A percentile compares a stretch with the other conserved stretches of the same genome.
Evolutionary conservation across 1,140 invertebrate genomes (phyloP).

Genomic region (Drosophila arawakana): DNA sequence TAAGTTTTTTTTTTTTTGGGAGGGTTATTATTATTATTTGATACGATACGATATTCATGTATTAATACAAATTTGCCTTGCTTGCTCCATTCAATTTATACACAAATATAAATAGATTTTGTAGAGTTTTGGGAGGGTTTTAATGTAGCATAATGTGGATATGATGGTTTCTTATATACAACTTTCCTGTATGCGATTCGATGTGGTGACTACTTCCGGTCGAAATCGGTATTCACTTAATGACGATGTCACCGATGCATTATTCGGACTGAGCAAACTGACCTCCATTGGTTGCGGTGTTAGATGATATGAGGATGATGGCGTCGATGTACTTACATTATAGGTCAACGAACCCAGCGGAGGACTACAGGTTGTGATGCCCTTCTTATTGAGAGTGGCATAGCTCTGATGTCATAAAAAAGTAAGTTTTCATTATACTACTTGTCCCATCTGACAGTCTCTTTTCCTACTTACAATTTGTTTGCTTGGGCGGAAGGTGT

Average conservation of each 20-base stretch:
- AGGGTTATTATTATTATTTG: conserved; percentile 57
- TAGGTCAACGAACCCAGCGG: conserved; percentile 68
- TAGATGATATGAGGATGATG: conserved; percentile 81
- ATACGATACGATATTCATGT: conserved; percentile 72
- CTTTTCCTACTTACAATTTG: conserved; percentile 80
- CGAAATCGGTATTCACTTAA: conserved; percentile 87
- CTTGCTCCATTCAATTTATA: conserved; percentile 17
- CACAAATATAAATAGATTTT: conserved; percentile 18
- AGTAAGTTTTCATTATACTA: background rate
- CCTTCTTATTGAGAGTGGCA: conserved; percentile 84
- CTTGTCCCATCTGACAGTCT: background rate
- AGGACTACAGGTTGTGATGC: conserved; percentile 83
- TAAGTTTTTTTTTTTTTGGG: conserved; percentile 59
- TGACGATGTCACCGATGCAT: conserved; percentile 86
- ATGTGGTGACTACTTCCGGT: conserved; percentile 92
- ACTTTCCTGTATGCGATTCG: conserved; percentile 93
- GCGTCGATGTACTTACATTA: conserved; percentile 74
- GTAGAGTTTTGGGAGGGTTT: background rate
- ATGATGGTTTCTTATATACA: conserved; percentile 89
- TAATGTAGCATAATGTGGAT: conserved; percentile 18
- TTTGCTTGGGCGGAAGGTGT: conserved; percentile 84
- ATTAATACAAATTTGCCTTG: conserved; percentile 60
- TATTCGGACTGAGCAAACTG: conserved; percentile 83
- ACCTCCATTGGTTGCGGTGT: conserved; percentile 84
- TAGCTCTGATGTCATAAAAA: conserved; percentile 67